Evolutionary conservation across 2,888 invertebrate genomes (phyloP).

Genomic region (Apantesis nais): DNA sequence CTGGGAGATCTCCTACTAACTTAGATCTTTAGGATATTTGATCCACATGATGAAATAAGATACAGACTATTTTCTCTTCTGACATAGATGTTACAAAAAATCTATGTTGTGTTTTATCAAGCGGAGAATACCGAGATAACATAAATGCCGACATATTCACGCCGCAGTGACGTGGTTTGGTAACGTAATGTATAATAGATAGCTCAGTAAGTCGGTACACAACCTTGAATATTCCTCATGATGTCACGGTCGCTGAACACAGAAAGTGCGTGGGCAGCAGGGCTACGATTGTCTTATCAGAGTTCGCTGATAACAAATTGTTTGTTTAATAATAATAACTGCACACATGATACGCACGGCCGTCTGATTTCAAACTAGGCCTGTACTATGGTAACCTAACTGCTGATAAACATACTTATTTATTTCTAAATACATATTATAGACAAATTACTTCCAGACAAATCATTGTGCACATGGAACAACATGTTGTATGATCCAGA

Average conservation of each 20-base stretch:
- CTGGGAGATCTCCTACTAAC: background rate
- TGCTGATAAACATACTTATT: no score
- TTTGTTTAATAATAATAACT: no score
- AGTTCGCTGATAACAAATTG: background rate
- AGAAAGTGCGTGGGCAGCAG: background rate
- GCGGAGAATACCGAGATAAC: background rate
- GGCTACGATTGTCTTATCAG: background rate
- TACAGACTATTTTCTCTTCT: background rate
- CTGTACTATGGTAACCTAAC: no score
- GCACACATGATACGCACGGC: no score
- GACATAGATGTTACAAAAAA: background rate
- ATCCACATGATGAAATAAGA: background rate
- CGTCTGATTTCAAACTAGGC: no score
- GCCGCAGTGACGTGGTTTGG: background rate
- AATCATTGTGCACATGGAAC: no score
- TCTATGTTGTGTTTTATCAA: conserved; percentile 12
- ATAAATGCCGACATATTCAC: background rate
- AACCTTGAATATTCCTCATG: conserved; percentile 5
- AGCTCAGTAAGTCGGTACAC: background rate
- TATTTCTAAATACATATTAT: no score
- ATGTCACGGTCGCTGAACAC: conserved; percentile 9
- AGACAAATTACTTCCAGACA: no score
- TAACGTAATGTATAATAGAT: background rate
- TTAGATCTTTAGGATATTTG: background rate
- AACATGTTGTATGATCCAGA: no score